Base-by-base conservation (phyloP, 2,797 vertebrate genomes). In the Rhabdomys pumilio region DNA sequence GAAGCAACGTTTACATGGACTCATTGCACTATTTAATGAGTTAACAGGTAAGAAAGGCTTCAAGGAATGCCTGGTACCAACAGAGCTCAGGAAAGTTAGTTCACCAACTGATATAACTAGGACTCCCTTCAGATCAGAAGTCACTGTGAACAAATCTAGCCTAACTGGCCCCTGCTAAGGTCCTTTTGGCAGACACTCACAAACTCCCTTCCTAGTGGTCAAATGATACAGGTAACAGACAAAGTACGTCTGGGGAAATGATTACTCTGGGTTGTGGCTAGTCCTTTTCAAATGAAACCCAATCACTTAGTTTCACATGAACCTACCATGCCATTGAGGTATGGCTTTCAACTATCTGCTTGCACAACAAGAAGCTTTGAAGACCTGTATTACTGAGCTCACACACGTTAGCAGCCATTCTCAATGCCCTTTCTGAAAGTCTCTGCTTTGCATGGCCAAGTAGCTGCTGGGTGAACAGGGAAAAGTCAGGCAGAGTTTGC, bases 361-460 rank as follows among this genome's bases (percentile, higher is more conserved):
- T 87, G 24, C 5, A 81, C 47, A 73, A 85, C 55, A 77, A 14
- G 3, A 87, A 29, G 47, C 44, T 73, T 86, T 94, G 93, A 86
- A 80, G 93, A 80, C 26, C 53, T 95, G n/a, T 5, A 20, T 83
- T n/a, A 91, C 67, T 94, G 89, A 93, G 76, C 57, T 77, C 73
- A 1, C 8, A 63, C 55, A 87, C 4, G 50, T 80, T 22, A 12
- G 65, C 57, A 91, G 59, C 38, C 61, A 94, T 87, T 89, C 79
- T 95, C 59, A 95, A 85, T 77, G 81, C 65, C 55, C 84, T 92
- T 65, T 67, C 84, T 89, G 63, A 85, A 95, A 90, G 67, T 55
- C 92, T 90, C 90, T 93, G 89, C 73, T 93, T 88, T 94, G 89
- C 65, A 96, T 94, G 95, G 89, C 90, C 69, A 91, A 88, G 77